Evolutionary conservation across 2,113 vertebrate genomes (phyloP).

Genomic region (Ammodramus savannarum): DNA sequence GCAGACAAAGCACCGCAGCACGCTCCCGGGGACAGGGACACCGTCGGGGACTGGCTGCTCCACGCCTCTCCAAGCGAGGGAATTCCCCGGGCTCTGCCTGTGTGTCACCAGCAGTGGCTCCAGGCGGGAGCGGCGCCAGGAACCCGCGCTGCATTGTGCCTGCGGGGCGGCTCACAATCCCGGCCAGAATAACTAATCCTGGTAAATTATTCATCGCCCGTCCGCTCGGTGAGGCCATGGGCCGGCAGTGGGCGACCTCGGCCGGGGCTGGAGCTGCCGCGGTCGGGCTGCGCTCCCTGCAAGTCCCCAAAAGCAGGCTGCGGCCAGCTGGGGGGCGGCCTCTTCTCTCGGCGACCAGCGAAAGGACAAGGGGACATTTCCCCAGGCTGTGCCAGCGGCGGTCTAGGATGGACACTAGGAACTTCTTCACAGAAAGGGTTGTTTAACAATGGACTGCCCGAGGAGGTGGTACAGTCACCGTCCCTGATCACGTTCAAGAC

Average conservation of each 20-base stretch:
- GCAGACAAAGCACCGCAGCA: not conserved
- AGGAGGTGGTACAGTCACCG: not conserved
- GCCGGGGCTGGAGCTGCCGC: not conserved
- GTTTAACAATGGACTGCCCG: not conserved
- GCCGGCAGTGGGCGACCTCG: rapidly evolving
- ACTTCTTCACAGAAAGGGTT: not conserved
- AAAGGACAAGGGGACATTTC: not conserved
- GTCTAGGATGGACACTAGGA: not conserved
- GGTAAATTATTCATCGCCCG: not conserved
- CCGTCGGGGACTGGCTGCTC: rapidly evolving
- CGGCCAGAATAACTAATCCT: not conserved
- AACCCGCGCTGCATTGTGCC: rapidly evolving
- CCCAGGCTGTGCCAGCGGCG: not conserved
- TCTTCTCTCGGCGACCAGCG: not conserved
- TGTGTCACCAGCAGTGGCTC: rapidly evolving
- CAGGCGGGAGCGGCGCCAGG: not conserved
- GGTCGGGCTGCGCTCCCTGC: rapidly evolving
- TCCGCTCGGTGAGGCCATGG: rapidly evolving
- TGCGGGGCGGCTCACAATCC: not conserved
- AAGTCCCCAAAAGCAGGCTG: not conserved
- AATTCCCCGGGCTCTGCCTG: not conserved
- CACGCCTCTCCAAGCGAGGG: not conserved
- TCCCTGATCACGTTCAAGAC: not conserved
- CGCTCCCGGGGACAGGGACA: not conserved
- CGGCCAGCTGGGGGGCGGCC: not conserved